Base-by-base conservation (phyloP, 2,888 invertebrate genomes). In the Drosophila austrosaltans region DNA sequence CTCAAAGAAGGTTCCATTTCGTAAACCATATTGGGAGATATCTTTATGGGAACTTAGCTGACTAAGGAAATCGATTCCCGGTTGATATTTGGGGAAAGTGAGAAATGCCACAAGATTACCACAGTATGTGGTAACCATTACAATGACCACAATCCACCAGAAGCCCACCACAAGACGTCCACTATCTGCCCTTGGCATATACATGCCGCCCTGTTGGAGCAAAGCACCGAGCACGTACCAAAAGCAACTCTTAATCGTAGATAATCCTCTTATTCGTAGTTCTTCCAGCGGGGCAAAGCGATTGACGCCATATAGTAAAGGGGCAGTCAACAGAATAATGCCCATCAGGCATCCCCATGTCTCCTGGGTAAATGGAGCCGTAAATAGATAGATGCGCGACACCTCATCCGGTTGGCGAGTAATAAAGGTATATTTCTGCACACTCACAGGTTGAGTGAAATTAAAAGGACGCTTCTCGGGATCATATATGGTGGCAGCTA, bases 91-190 rank as follows among this genome's bases (percentile, higher is more conserved):
- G 0, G 98, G 98, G 90, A 98, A 98, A 0, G 98, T 98, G 53
- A 98, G 94, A 91, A 98, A 98, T 0, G 98, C 98, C 0, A 98
- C 98, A 79, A 98, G 93, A 92, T 97, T 98, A 2, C 98, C 98
- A 64, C 97, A 97, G 91, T 98, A 98, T 0, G 97, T 97, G 20
- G 98, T 98, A 0, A 98, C 96, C 22, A 98, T 94, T 0, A 98
- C 96, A 73, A 98, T 93, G 0, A 98, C 97, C 1, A 97, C 96
- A 58, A 98, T 92, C 98, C 98, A 98, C 98, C 98, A 98, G 1
- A 96, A 95, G 0, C 97, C 97, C 0, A 98, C 95, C 2, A 98
- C 94, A 6, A 98, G 92, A 5, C 98, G 94, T 2, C 97, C 97
- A 81, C 97, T 97, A 90, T 97, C 96, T 0, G 97, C 96, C 63